Conservation (phyloP, 2,888 invertebrate genomes). For the Metacarcinus magister region DNA sequence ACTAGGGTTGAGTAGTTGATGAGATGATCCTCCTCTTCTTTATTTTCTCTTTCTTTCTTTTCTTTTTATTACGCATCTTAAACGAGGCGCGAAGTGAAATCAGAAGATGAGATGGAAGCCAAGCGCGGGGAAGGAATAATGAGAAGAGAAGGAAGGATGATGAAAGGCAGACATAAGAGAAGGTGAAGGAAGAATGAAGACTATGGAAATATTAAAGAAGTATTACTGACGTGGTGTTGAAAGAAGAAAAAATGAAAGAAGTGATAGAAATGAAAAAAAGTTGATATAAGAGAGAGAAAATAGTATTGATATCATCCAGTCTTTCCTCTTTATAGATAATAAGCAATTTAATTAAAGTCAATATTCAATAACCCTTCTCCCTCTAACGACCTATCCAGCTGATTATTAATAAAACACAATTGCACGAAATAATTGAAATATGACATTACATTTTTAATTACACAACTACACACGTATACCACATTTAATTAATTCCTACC, state of each 20-base stretch:
- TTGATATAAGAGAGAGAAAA: not conserved
- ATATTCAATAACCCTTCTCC: not conserved
- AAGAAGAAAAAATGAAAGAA: not conserved
- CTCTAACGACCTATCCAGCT: not conserved
- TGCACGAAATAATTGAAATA: not conserved
- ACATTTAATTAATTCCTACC: not conserved
- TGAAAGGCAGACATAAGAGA: not conserved
- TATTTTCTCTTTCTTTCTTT: not conserved
- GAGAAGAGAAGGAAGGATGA: not conserved
- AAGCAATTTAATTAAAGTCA: not conserved
- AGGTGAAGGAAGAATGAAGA: not conserved
- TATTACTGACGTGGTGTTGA: not conserved
- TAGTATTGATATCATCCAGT: not conserved
- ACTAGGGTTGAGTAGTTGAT: not conserved
- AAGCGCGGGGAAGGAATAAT: not conserved
- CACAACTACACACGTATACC: not conserved
- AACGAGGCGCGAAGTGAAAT: too few species aligned
- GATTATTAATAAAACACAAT: not conserved
- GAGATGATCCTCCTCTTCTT: not conserved
- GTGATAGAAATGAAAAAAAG: not conserved
- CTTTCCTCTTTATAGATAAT: not conserved
- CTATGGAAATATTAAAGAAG: too few species aligned
- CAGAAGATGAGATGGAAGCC: too few species aligned
- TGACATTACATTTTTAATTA: not conserved
- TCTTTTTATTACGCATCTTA: not conserved